Conservation (phyloP, 1,140 invertebrate genomes). For the Nomia melanderi region DNA sequence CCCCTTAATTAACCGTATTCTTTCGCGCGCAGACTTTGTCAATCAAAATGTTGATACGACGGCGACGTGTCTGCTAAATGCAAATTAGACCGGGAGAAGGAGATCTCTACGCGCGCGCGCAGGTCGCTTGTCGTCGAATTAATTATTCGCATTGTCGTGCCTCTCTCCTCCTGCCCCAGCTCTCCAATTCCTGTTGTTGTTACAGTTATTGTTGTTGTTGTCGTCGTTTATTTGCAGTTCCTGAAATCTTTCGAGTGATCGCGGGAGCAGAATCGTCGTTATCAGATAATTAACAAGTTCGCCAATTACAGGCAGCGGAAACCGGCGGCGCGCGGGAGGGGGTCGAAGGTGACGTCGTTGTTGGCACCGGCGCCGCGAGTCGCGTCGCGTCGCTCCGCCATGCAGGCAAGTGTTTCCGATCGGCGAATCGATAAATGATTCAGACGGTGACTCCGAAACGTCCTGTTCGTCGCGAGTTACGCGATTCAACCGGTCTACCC, state of each 20-base stretch:
- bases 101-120: neutral
- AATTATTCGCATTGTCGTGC: conserved; percentile 54
- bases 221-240: neutral
- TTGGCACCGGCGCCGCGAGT: neutral
- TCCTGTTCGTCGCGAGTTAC: conserved; percentile 41
- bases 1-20: conserved; percentile 37
- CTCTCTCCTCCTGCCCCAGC: neutral
- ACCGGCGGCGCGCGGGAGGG: neutral
- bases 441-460: conserved; percentile 22
- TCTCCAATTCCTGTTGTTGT: neutral
- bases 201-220: too few relatives aligned
- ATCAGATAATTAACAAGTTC: conserved; percentile 62
- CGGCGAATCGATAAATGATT: conserved; percentile 62
- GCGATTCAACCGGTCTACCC: conserved; percentile 25
- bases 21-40: conserved; percentile 29
- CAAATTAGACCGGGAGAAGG: conserved; percentile 42
- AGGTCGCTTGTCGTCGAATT: conserved; percentile 28
- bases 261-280: conserved; percentile 41
- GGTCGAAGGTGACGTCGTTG: neutral
- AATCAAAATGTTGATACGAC: conserved; percentile 34
- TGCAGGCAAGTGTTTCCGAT: conserved; percentile 35
- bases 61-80: conserved; percentile 35
- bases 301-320: conserved; percentile 49
- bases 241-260: conserved; percentile 47
- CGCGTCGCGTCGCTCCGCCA: neutral